phyloP scores from a whole-genome alignment of 2,113 vertebrate genomes.

The Bubo bubo region DNA sequence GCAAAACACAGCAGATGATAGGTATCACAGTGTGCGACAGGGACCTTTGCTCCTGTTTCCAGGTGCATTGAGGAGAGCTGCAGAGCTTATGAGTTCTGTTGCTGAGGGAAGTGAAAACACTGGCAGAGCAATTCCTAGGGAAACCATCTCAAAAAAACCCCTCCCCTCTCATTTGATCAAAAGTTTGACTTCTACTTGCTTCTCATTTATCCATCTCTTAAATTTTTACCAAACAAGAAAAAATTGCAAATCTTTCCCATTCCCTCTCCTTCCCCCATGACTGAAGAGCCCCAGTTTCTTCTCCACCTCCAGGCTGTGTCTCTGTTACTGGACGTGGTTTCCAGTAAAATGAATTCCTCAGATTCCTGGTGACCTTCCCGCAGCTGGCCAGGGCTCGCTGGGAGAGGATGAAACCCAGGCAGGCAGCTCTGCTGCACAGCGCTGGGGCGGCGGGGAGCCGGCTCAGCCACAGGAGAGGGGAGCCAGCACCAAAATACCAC shows the following conservation, averaged over 20 bases:
- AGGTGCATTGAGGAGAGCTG: neutral
- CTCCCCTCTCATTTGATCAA: neutral
- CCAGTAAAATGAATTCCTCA: neutral
- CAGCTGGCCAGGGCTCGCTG: neutral
- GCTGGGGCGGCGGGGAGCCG: accelerated
- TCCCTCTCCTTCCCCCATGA: neutral
- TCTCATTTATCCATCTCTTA: neutral
- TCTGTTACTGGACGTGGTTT: neutral
- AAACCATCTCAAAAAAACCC: neutral
- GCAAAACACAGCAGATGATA: neutral
- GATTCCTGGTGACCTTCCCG: neutral
- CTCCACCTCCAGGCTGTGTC: neutral
- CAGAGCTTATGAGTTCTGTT: accelerated
- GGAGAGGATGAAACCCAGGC: neutral
- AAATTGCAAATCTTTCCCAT: neutral
- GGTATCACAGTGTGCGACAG: accelerated
- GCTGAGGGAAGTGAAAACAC: neutral
- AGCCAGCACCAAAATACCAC: neutral
- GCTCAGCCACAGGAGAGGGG: neutral
- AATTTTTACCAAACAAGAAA: neutral
- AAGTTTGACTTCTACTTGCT: neutral
- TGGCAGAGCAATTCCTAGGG: neutral
- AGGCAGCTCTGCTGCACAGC: neutral
- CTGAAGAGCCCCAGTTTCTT: neutral
- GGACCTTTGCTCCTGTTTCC: neutral